Evolutionary conservation across 2,888 invertebrate species (phyloP).

Genomic region (Panorpa germanica): DNA sequence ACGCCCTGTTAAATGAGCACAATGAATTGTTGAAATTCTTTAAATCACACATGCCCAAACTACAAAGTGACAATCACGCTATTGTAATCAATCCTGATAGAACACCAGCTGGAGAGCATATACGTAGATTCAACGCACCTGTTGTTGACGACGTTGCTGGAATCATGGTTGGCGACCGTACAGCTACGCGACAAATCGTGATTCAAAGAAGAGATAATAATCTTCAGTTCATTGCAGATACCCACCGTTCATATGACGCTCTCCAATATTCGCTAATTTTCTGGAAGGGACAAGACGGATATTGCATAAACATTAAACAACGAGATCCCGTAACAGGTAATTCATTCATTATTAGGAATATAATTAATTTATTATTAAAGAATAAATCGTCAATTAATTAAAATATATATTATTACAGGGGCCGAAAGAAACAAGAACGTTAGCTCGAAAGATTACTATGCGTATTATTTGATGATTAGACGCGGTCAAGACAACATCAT

Average conservation of each 20-base stretch:
- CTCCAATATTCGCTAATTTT: too few relatives aligned
- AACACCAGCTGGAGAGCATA: constrained; percentile 17
- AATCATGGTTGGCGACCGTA: constrained; percentile 16
- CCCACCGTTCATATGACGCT: constrained; percentile 16
- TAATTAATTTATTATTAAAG: too few relatives aligned
- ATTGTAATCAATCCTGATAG: constrained; percentile 16
- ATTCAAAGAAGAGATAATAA: constrained; percentile 14
- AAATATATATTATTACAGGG: constrained; percentile 9
- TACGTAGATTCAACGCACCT: constrained; percentile 19
- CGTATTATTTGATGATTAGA: constrained; percentile 15
- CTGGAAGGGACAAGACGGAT: too few relatives aligned
- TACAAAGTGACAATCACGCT: constrained; percentile 16
- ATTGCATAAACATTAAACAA: too few relatives aligned
- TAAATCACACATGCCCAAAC: constrained; percentile 17
- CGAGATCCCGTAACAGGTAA: too few relatives aligned
- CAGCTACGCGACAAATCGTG: constrained; percentile 13
- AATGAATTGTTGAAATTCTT: constrained; percentile 17
- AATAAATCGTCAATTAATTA: constrained; percentile 8
- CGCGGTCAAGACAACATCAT: constrained; percentile 13
- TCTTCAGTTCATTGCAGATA: constrained; percentile 14
- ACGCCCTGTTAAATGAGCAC: constrained; percentile 16
- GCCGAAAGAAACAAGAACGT: constrained; percentile 13
- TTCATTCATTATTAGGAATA: too few relatives aligned
- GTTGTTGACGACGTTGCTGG: constrained; percentile 16
- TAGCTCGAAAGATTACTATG: constrained; percentile 15